These are phyloP conservation scores for Danio albolineatus DNA, from an alignment of 2,797 vertebrate species.

Conservation along the genomic window DNA sequence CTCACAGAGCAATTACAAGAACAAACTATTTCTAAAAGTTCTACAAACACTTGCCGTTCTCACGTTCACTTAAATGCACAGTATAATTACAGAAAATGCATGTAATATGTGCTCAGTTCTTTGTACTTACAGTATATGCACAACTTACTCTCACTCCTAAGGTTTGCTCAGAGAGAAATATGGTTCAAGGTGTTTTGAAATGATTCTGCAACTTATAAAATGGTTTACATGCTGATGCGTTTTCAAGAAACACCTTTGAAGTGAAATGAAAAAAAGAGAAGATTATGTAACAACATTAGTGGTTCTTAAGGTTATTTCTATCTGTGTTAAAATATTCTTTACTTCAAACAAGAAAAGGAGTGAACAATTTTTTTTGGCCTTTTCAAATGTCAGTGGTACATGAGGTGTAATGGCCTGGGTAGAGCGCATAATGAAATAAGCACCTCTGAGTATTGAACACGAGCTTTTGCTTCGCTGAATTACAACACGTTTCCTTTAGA, in stretches of 20 bases:
- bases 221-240: background rate
- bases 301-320: background rate
- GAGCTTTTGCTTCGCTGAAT: conserved; percentile 47
- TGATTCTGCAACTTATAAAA: background rate
- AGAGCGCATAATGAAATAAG: conserved; percentile 58
- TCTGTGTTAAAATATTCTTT: background rate
- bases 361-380: conserved; percentile 53
- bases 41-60: too few species aligned
- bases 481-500: conserved; percentile 48
- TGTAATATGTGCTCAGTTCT: too few species aligned
- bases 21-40: too few species aligned
- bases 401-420: conserved; percentile 41
- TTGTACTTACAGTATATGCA: too few species aligned
- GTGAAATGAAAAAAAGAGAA: background rate
- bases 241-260: conserved; percentile 2
- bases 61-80: too few species aligned
- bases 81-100: too few species aligned
- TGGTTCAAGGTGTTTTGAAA: conserved; percentile 1
- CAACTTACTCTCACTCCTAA: background rate
- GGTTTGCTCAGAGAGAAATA: background rate
- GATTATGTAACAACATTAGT: conserved; percentile 9
- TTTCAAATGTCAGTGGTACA: conserved; percentile 59
- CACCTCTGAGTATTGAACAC: conserved; percentile 48
- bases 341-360: conserved; percentile 13
- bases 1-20: too few species aligned